Percentiles rank a stretch among this genome's conserved stretches.
Conservation (phyloP, 2,113 vertebrate species). For the Struthio camelus region DNA sequence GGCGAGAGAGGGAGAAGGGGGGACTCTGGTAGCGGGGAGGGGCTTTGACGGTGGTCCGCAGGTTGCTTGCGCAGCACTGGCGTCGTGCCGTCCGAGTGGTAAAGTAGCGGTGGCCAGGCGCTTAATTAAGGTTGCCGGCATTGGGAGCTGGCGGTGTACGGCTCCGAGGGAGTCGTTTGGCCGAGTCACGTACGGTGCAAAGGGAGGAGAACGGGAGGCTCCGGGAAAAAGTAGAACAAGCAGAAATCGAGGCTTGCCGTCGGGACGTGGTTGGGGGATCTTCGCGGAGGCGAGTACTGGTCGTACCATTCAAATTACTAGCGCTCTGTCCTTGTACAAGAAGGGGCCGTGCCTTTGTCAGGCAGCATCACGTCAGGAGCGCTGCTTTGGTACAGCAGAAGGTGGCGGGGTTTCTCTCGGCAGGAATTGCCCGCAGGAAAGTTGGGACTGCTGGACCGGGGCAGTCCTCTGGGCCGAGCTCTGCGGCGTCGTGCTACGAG, state of each 20-base stretch:
- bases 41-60: background rate
- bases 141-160: background rate
- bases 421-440: background rate
- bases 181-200: background rate
- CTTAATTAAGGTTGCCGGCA: background rate
- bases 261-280: background rate
- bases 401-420: too few relatives aligned
- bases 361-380: too few relatives aligned
- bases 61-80: background rate
- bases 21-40: rapidly evolving
- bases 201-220: background rate
- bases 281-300: background rate
- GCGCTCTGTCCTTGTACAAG: background rate
- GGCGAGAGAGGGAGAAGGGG: background rate
- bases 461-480: too few relatives aligned
- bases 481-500: background rate
- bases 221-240: background rate
- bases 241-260: background rate
- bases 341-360: background rate
- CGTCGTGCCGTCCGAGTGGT: background rate
- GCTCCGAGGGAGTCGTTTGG: background rate
- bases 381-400: too few relatives aligned
- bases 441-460: background rate
- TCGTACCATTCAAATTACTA: background rate
- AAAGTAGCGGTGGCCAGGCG: background rate